Conservation (phyloP, 2,113 vertebrate species). For the Parus major region DNA sequence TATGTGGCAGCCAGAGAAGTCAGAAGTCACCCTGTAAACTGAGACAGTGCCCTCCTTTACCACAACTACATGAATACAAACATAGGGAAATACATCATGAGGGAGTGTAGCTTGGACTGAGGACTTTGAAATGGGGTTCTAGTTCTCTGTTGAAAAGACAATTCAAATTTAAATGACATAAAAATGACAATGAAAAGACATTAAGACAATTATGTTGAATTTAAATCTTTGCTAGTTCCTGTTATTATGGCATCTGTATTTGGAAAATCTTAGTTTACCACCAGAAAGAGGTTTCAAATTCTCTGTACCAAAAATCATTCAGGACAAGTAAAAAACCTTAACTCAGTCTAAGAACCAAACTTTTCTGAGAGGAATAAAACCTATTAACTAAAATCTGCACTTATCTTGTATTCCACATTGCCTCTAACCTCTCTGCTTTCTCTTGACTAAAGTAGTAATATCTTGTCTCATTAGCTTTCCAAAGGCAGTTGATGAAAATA, state of each 20-base stretch:
- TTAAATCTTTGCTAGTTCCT: neutral
- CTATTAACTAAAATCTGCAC: neutral
- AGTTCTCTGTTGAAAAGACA: neutral
- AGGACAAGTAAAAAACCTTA: neutral
- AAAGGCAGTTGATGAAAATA: neutral
- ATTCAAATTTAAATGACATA: neutral
- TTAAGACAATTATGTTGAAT: neutral
- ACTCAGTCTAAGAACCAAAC: neutral
- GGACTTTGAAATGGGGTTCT: neutral
- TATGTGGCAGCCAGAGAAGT: neutral
- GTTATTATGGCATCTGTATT: neutral
- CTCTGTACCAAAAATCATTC: neutral
- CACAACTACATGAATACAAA: neutral
- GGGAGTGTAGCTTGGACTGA: neutral
- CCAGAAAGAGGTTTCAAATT: neutral
- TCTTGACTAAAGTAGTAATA: neutral
- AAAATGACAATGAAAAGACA: too few species aligned
- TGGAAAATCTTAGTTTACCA: neutral
- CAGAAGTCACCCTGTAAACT: neutral
- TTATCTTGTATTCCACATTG: neutral
- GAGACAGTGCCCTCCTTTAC: neutral
- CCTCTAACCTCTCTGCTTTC: neutral
- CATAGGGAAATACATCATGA: rapidly evolving
- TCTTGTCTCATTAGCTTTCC: neutral
- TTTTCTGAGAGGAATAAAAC: neutral